Conservation (phyloP, 2,113 vertebrate genomes). For the Mastomys coucha region DNA sequence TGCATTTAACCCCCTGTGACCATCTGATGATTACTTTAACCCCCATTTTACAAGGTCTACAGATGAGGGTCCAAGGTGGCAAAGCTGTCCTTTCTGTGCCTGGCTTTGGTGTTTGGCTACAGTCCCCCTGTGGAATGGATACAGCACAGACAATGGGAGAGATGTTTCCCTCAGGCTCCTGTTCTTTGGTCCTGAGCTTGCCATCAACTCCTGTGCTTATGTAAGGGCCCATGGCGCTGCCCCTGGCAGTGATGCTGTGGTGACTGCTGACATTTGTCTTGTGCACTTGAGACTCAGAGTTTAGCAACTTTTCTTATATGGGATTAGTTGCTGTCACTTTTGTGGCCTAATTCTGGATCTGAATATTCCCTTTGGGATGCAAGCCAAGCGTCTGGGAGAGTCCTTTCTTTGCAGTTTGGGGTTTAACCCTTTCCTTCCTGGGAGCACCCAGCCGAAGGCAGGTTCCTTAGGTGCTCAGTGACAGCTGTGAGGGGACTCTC, state of each 20-base stretch:
- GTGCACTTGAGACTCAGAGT: neutral
- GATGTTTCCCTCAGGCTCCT: neutral
- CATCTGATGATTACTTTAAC: neutral
- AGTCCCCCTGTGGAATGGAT: neutral
- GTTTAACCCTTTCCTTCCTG: slow-evolving; percentile 5
- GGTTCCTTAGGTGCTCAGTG: neutral
- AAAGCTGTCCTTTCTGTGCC: neutral
- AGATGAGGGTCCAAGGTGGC: neutral
- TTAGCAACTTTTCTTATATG: neutral
- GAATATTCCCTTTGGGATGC: neutral
- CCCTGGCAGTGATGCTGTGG: neutral
- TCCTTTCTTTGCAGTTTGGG: neutral
- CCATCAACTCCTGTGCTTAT: neutral
- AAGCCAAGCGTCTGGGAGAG: neutral
- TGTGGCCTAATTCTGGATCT: neutral
- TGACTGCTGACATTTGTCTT: neutral
- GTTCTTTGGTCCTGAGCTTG: neutral
- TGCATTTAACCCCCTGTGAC: neutral
- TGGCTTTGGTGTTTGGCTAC: neutral
- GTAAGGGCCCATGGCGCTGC: neutral
- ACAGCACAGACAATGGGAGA: neutral
- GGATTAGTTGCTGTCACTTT: neutral
- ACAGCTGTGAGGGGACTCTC: neutral
- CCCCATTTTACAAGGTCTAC: neutral
- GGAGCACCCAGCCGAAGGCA: neutral